These are phyloP conservation scores for Noctilio leporinus DNA, from an alignment of 2,113 vertebrate species.

Conservation along the genomic window DNA sequence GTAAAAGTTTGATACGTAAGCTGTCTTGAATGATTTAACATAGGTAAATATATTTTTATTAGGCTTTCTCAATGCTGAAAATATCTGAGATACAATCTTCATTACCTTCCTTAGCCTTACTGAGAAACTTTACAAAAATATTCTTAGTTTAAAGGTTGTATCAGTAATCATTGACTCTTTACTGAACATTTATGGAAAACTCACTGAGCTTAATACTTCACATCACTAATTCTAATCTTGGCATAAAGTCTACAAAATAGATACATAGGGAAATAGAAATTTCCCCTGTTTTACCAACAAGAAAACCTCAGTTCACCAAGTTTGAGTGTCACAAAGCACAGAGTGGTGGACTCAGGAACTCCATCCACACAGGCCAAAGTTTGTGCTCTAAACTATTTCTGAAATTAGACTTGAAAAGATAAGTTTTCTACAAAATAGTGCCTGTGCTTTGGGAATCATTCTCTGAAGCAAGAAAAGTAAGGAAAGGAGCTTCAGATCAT, in stretches of 20 bases:
- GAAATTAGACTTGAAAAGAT: not conserved
- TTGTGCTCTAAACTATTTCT: not conserved
- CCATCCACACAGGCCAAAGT: fast-evolving
- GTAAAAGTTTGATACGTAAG: not conserved
- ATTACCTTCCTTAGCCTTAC: not conserved
- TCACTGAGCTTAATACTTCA: not conserved
- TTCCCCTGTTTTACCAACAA: not conserved
- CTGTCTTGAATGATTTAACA: not conserved
- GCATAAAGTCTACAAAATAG: not conserved
- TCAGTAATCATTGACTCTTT: not conserved
- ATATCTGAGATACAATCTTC: not conserved
- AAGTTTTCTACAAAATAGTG: not conserved
- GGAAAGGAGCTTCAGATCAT: not conserved
- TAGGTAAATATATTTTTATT: not conserved
- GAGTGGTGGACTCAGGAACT: not conserved
- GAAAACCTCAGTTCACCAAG: not conserved
- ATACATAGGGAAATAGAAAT: too few relatives aligned
- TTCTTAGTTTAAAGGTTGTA: not conserved
- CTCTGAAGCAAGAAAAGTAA: not conserved
- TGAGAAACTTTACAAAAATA: not conserved
- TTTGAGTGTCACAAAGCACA: not conserved
- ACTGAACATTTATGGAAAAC: not conserved
- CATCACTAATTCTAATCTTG: not conserved
- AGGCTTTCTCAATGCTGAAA: not conserved
- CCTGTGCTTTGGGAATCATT: not conserved